Conservation (phyloP, 2,888 invertebrate species). For the Leptothorax acervorum region DNA sequence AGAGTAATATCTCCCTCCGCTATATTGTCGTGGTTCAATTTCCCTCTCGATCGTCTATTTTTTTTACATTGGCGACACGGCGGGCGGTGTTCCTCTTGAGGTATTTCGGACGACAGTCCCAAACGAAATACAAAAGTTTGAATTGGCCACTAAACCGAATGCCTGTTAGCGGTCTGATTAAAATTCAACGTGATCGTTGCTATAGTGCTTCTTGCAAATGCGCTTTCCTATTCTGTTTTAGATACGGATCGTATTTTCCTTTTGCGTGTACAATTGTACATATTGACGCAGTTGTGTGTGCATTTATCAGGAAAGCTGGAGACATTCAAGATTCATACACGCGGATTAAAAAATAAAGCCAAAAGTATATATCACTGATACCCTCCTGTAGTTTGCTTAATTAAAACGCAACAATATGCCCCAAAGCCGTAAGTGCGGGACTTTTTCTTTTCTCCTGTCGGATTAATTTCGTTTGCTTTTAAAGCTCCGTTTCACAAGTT, state of each 20-base stretch:
- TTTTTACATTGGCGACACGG: background rate
- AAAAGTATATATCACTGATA: conserved; percentile 27
- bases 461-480: background rate
- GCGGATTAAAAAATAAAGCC: conserved; percentile 55
- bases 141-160: conserved; percentile 30
- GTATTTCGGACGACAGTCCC: background rate
- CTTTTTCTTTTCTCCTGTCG: conserved; percentile 35
- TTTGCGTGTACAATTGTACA: background rate
- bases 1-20: conserved; percentile 32
- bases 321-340: conserved; percentile 30
- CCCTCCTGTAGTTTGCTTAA: conserved; percentile 62
- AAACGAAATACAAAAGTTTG: conserved; percentile 27
- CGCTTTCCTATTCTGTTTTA: conserved; percentile 1
- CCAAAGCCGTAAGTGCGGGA: background rate
- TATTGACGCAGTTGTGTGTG: background rate
- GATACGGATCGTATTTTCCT: background rate
- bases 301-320: background rate
- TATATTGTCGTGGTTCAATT: conserved; percentile 26
- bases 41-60: conserved; percentile 17
- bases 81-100: background rate
- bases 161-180: conserved; percentile 53
- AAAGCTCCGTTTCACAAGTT: background rate
- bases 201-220: conserved; percentile 36
- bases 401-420: conserved; percentile 57
- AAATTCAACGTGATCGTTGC: conserved; percentile 58